These are phyloP conservation scores for Echinometra lucunter DNA, from an alignment of 53 echinoderm and acorn worm genomes.

Conservation along the genomic window DNA sequence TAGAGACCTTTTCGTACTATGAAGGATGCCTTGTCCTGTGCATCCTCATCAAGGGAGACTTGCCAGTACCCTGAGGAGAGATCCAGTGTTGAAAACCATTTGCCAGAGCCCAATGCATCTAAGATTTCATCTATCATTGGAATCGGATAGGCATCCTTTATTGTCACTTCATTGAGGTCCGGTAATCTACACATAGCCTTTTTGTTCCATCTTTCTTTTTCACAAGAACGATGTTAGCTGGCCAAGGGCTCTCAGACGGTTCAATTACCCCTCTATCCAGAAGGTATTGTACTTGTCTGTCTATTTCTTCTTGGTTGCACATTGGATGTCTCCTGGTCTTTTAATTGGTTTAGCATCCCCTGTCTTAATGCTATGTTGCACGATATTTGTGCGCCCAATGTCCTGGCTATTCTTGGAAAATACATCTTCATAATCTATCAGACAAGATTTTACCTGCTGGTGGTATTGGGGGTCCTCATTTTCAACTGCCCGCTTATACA, in stretches of 20 bases:
- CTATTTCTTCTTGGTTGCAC: slow-evolving; percentile 55
- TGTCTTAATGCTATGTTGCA: too few relatives aligned
- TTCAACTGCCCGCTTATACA: too few relatives aligned
- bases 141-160: slow-evolving; percentile 84
- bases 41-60: slow-evolving; percentile 71
- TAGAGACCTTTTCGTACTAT: slow-evolving; percentile 74
- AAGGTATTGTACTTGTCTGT: slow-evolving; percentile 69
- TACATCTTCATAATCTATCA: slow-evolving; percentile 71
- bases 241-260: slow-evolving; percentile 82
- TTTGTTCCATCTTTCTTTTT: slow-evolving; percentile 84
- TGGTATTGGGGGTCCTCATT: slow-evolving; percentile 14
- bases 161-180: slow-evolving; percentile 73
- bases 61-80: slow-evolving; percentile 83
- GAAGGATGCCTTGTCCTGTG: slow-evolving; percentile 76
- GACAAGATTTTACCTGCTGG: slow-evolving; percentile 49
- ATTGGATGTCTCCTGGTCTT: slow-evolving; percentile 61
- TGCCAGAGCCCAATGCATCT: slow-evolving; percentile 70
- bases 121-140: slow-evolving; percentile 80
- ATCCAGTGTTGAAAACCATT: slow-evolving; percentile 82
- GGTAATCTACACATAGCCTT: slow-evolving; percentile 78
- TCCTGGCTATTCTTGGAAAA: slow-evolving; percentile 72
- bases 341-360: too few relatives aligned
- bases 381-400: slow-evolving; percentile 58
- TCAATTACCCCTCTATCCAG: slow-evolving; percentile 71
- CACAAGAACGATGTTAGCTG: slow-evolving; percentile 74